These are phyloP conservation scores for Stenurella melanura DNA, from an alignment of 2,888 invertebrate genomes.

Conservation along the genomic window DNA sequence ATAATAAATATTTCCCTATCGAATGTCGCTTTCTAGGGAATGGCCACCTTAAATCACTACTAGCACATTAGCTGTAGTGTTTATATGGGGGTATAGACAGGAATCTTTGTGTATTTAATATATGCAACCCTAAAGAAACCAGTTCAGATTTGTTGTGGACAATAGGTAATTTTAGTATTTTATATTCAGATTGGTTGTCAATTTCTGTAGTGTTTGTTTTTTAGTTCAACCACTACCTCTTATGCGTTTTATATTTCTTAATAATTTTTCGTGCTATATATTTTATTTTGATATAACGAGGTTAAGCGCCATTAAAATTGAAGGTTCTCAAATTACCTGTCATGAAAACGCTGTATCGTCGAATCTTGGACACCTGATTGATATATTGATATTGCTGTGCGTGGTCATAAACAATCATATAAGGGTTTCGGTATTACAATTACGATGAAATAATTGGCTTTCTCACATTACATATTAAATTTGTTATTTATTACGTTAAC, in stretches of 20 bases:
- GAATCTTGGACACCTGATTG: slow-evolving; percentile 31
- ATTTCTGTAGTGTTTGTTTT: too few species aligned
- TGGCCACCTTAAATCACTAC: too few species aligned
- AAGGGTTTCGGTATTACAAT: slow-evolving; percentile 1
- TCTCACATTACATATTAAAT: neutral
- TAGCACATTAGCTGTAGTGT: too few species aligned
- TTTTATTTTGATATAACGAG: slow-evolving; percentile 17
- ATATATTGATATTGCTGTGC: slow-evolving; percentile 9
- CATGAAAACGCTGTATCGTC: slow-evolving; percentile 23
- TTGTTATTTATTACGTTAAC: neutral
- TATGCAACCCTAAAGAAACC: too few species aligned
- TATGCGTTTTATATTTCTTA: neutral
- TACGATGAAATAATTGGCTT: slow-evolving; percentile 6
- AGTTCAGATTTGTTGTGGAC: too few species aligned
- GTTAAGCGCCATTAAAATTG: slow-evolving; percentile 17
- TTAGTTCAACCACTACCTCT: too few species aligned
- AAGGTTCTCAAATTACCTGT: slow-evolving; percentile 28
- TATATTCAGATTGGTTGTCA: too few species aligned
- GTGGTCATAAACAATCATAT: slow-evolving; percentile 23
- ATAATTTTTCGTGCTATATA: neutral
- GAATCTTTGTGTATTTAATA: too few species aligned
- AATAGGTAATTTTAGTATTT: too few species aligned
- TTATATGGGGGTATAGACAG: too few species aligned
- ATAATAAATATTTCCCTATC: too few species aligned
- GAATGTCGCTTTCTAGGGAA: too few species aligned